Percentiles rank a stretch among this genome's conserved stretches.
These are phyloP conservation scores for Poeciliopsis turrubarensis DNA, from an alignment of 2,113 vertebrate species.

Conservation along the genomic window DNA sequence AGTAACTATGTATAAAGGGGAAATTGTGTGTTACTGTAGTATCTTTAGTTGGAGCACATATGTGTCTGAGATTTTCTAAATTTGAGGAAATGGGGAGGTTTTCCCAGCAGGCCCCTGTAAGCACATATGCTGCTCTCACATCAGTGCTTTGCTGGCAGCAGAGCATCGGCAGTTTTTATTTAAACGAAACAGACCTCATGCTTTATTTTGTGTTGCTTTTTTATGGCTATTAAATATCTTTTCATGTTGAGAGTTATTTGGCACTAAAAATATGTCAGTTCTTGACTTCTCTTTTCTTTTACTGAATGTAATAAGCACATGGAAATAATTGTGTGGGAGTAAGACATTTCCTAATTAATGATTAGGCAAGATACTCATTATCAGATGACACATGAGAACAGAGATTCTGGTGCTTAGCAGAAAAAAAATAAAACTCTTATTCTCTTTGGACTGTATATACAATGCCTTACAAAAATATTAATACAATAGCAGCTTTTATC, in stretches of 20 bases:
- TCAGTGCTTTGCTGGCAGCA: constrained; percentile 22
- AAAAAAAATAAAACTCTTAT: no score
- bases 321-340: no score
- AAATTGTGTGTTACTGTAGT: constrained; percentile 5
- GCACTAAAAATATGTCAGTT: not conserved
- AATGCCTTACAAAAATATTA: no score
- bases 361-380: no score
- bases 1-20: constrained; percentile 1
- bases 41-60: not conserved
- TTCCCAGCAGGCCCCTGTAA: constrained; percentile 11
- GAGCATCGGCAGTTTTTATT: constrained; percentile 21
- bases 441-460: no score
- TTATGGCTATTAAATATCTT: not conserved
- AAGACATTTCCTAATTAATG: no score
- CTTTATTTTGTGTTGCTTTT: not conserved
- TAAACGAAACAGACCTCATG: not conserved
- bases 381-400: no score
- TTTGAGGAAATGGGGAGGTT: constrained; percentile 19
- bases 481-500: no score
- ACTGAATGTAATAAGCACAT: not conserved
- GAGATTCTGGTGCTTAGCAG: no score
- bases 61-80: constrained; percentile 10
- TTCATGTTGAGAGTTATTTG: not conserved
- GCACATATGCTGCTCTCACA: constrained; percentile 1
- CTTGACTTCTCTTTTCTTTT: not conserved